A percentile compares a stretch with the other conserved stretches of the same genome.
phyloP scores from a whole-genome alignment of 2,113 vertebrate genomes.

The Mystacornis crossleyi region DNA sequence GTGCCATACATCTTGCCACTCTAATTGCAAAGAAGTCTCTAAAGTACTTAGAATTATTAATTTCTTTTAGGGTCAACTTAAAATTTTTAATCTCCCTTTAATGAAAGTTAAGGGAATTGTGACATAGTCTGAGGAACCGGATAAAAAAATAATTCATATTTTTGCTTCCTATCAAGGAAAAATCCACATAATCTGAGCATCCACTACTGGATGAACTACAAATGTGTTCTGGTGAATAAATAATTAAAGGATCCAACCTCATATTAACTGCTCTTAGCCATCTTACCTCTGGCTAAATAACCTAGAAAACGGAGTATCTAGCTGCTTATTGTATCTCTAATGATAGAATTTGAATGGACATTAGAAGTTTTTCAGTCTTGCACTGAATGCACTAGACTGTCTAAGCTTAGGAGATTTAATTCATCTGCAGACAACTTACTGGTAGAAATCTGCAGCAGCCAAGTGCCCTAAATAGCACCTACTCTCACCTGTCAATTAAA shows the following conservation, averaged over 20 bases:
- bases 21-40: background rate
- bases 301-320: background rate
- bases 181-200: background rate
- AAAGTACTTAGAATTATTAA: background rate
- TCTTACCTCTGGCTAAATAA: background rate
- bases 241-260: background rate
- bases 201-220: background rate
- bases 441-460: background rate
- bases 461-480: background rate
- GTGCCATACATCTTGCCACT: background rate
- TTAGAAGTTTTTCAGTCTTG: background rate
- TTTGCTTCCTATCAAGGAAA: background rate
- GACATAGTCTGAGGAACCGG: background rate
- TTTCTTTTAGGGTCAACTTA: background rate
- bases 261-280: background rate
- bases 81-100: background rate
- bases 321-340: background rate
- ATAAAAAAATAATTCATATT: rapidly evolving
- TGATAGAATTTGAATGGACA: background rate
- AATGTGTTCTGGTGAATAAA: background rate
- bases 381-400: background rate
- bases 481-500: background rate
- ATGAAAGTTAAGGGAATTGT: background rate
- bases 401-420: background rate
- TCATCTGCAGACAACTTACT: background rate